Evolutionary conservation across 2,113 vertebrate genomes (phyloP).

Genomic region (Oryctolagus cuniculus): DNA sequence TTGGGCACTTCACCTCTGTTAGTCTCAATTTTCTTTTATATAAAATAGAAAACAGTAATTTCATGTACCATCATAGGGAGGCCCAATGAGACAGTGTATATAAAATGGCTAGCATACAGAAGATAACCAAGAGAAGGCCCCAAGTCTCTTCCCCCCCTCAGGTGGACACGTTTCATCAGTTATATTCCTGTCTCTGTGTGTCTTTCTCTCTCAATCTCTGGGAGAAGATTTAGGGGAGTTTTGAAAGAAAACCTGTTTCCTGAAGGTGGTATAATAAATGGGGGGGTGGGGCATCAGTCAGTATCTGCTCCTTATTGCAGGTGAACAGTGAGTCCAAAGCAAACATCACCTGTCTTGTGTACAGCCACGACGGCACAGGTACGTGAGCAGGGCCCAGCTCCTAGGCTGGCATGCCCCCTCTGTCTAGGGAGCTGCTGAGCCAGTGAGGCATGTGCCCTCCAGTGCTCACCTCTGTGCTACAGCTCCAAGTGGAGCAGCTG

Average conservation of each 20-base stretch:
- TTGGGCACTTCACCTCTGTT: slow-evolving; percentile 24
- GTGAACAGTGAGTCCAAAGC: slow-evolving; percentile 97
- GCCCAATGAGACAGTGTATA: not conserved
- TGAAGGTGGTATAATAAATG: slow-evolving; percentile 70
- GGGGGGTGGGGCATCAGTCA: slow-evolving; percentile 80
- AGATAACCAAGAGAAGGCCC: not conserved
- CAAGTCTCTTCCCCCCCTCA: not conserved
- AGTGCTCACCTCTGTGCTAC: slow-evolving; percentile 67
- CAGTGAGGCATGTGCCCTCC: slow-evolving; percentile 61
- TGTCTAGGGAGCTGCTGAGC: slow-evolving; percentile 74
- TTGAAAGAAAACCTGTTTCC: slow-evolving; percentile 67
- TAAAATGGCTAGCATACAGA: slow-evolving; percentile 6
- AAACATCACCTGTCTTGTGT: slow-evolving; percentile 98
- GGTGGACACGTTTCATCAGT: slow-evolving; percentile 26
- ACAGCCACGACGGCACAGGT: slow-evolving; percentile 97
- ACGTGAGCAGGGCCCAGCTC: slow-evolving; percentile 76
- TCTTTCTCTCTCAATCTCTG: slow-evolving; percentile 34
- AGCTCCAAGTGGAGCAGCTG: slow-evolving; percentile 63
- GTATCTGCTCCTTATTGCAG: slow-evolving; percentile 83
- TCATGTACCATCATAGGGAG: not conserved
- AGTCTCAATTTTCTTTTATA: slow-evolving; percentile 16
- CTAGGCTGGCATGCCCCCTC: slow-evolving; percentile 73
- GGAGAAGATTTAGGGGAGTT: slow-evolving; percentile 65
- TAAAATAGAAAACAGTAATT: not conserved
- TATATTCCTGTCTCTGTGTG: not conserved